phyloP scores from a whole-genome alignment of 2,888 invertebrate species.

The Drosophila conformis region DNA sequence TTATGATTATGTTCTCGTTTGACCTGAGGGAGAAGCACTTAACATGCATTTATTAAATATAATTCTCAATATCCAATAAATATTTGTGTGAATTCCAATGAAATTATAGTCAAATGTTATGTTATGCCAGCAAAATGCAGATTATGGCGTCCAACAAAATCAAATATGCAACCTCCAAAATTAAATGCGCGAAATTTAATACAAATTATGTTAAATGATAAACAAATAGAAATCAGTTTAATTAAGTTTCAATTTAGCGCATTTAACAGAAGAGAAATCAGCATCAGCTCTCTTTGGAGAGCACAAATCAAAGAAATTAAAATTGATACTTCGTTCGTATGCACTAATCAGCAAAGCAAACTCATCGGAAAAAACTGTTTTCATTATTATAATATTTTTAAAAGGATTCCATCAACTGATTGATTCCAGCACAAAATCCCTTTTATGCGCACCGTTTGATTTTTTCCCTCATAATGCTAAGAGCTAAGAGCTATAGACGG shows the following conservation, averaged over 20 bases:
- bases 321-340: conserved; percentile 8
- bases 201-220: conserved; percentile 1
- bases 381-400: conserved; percentile 63
- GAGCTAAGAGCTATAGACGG: conserved; percentile 8
- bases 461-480: conserved; percentile 18
- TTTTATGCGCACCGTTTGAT: conserved; percentile 21
- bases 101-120: not conserved
- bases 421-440: conserved; percentile 43
- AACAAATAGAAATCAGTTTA: conserved; percentile 27
- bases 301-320: conserved; percentile 26
- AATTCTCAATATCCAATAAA: not conserved
- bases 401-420: conserved; percentile 73
- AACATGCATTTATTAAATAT: conserved; percentile 3
- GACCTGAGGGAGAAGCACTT: not conserved
- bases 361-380: conserved; percentile 11
- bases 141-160: conserved; percentile 1
- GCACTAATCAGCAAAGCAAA: conserved; percentile 6
- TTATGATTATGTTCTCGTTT: not conserved
- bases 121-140: not conserved
- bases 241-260: conserved; percentile 18
- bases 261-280: not conserved
- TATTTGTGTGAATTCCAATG: not conserved
- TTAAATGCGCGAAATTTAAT: conserved; percentile 16
- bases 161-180: not conserved
- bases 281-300: not conserved